Conservation (phyloP, 2,797 vertebrate genomes). For the Pangasius djambal region DNA sequence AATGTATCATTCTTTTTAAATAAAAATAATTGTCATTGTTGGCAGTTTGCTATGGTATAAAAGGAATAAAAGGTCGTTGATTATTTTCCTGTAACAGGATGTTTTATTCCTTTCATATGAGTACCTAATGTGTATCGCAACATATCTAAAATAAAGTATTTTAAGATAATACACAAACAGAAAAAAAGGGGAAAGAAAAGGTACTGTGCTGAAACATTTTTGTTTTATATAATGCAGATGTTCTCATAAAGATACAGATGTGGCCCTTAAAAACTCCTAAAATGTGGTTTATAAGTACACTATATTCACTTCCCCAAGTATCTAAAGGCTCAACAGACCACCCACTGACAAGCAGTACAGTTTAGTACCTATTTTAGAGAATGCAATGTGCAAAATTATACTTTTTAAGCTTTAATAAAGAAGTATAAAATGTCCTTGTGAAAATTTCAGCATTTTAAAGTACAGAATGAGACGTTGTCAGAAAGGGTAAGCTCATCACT, state of each 20-base stretch:
- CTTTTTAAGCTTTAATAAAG: not conserved
- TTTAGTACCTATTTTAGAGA: not conserved
- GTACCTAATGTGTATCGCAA: not conserved
- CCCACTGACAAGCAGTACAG: not conserved
- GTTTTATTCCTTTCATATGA: not conserved
- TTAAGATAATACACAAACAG: not conserved
- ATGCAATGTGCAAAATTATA: not conserved
- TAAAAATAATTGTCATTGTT: not conserved
- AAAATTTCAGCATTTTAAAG: not conserved
- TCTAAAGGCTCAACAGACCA: not conserved
- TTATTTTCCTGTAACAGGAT: not conserved
- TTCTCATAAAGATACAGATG: not conserved
- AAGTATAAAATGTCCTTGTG: slow-evolving; percentile 7
- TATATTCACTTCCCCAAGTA: not conserved
- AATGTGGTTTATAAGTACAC: not conserved
- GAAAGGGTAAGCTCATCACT: not conserved
- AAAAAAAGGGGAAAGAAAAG: not conserved
- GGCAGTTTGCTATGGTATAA: not conserved
- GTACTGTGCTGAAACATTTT: not conserved
- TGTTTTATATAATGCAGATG: not conserved
- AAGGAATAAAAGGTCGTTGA: not conserved
- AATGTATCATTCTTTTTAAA: not conserved
- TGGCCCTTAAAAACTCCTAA: not conserved
- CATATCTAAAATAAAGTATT: not conserved
- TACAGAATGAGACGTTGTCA: slow-evolving; percentile 1